Evolutionary conservation across 2,888 invertebrate genomes (phyloP).

Genomic region (Papilio gigon): DNA sequence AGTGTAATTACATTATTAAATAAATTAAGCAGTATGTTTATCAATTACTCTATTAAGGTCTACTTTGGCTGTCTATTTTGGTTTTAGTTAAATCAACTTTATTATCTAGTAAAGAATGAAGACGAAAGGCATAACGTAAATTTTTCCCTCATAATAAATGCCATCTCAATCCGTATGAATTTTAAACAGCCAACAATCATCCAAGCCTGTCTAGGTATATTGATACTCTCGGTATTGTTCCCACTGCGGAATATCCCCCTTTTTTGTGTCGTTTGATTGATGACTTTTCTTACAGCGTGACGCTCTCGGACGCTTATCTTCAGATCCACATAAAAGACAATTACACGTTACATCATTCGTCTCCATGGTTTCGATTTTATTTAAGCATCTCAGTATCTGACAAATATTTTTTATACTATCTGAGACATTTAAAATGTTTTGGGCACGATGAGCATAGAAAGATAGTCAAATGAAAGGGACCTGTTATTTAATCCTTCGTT

Average conservation of each 20-base stretch:
- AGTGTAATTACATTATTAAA: neutral
- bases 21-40: neutral
- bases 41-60: no score
- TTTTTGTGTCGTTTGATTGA: slow-evolving; percentile 72
- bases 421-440: neutral
- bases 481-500: neutral
- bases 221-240: slow-evolving; percentile 60
- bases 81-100: neutral
- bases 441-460: neutral
- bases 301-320: slow-evolving; percentile 53
- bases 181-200: slow-evolving; percentile 17
- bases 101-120: neutral
- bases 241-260: slow-evolving; percentile 62
- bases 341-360: slow-evolving; percentile 56
- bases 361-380: slow-evolving; percentile 35
- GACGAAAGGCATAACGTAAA: slow-evolving; percentile 14
- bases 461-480: neutral
- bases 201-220: slow-evolving; percentile 52
- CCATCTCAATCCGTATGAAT: neutral
- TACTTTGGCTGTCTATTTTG: neutral
- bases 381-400: neutral
- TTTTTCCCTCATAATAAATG: neutral
- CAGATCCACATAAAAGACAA: slow-evolving; percentile 63
- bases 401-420: slow-evolving; percentile 13
- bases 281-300: slow-evolving; percentile 69